A percentile compares a stretch with the other conserved stretches of the same genome.
phyloP scores from a whole-genome alignment of 2,797 vertebrate genomes.

The Morus bassanus region DNA sequence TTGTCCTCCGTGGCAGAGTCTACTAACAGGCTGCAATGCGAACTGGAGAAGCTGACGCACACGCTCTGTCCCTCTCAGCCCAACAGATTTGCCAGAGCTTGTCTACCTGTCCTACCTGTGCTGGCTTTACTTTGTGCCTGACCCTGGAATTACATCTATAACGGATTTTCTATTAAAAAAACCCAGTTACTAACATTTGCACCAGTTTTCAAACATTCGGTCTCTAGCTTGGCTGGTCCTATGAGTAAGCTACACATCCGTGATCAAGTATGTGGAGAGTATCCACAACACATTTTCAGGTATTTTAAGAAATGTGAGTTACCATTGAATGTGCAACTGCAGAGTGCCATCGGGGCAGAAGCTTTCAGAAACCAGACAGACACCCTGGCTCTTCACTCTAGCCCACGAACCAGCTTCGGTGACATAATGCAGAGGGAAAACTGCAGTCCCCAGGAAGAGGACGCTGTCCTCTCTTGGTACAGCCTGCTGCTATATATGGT shows the following conservation, averaged over 20 bases:
- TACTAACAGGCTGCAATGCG: not conserved
- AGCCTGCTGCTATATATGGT: not conserved
- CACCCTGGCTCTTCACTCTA: not conserved
- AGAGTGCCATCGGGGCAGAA: not conserved
- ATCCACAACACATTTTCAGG: not conserved
- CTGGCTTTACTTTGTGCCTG: not conserved
- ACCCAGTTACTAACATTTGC: not conserved
- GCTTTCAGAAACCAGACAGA: not conserved
- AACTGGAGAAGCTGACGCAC: accelerated
- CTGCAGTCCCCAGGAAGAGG: not conserved
- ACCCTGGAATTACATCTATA: not conserved
- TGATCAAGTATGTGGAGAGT: not conserved
- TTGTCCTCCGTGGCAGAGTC: not conserved
- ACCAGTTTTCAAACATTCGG: not conserved
- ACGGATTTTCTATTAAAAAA: not conserved
- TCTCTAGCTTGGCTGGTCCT: not conserved
- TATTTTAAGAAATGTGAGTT: not conserved
- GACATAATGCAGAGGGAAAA: not conserved
- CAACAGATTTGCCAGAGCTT: not conserved
- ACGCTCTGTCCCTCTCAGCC: not conserved
- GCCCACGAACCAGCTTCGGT: not conserved
- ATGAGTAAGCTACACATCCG: not conserved
- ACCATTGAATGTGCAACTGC: not conserved
- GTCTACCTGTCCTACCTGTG: not conserved
- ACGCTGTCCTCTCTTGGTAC: not conserved